Percentiles rank a stretch among this genome's conserved stretches.
These are phyloP conservation scores for Oreochromis tanganicae DNA, from an alignment of 2,113 vertebrate species.

Conservation along the genomic window DNA sequence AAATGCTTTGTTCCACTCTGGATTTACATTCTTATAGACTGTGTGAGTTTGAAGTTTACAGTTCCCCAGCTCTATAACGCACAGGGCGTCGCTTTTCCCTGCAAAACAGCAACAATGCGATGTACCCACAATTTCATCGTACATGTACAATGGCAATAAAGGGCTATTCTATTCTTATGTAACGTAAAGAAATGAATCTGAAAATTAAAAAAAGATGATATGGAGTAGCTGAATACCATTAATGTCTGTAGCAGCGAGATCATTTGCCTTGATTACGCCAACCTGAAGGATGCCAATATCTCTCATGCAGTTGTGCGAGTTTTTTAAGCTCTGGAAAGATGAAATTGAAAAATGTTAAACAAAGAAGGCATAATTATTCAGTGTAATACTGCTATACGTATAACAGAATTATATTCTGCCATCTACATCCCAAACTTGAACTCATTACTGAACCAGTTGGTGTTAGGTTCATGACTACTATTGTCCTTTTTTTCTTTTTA, in stretches of 20 bases:
- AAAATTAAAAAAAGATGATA: neutral
- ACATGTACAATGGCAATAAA: neutral
- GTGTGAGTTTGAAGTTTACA: conserved; percentile 91
- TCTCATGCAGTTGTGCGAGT: conserved; percentile 75
- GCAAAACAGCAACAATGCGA: neutral
- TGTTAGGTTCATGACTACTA: neutral
- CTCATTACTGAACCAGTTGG: neutral
- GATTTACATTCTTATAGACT: conserved; percentile 87
- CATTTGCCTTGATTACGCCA: conserved; percentile 88
- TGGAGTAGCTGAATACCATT: conserved; percentile 75
- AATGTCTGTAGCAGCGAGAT: conserved; percentile 87
- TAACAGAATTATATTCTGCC: neutral
- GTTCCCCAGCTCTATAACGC: conserved; percentile 87
- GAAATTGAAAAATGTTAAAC: neutral
- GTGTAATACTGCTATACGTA: neutral
- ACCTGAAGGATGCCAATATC: conserved; percentile 95
- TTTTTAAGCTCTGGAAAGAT: conserved; percentile 75
- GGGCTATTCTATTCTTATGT: neutral
- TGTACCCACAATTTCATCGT: rapidly evolving
- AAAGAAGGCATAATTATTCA: neutral
- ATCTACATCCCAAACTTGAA: neutral
- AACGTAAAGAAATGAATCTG: neutral
- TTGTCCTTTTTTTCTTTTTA: neutral
- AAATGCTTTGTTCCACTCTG: conserved; percentile 93
- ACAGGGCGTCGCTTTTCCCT: conserved; percentile 95